phyloP scores from a whole-genome alignment of 2,113 vertebrate species.

The Lathamus discolor region DNA sequence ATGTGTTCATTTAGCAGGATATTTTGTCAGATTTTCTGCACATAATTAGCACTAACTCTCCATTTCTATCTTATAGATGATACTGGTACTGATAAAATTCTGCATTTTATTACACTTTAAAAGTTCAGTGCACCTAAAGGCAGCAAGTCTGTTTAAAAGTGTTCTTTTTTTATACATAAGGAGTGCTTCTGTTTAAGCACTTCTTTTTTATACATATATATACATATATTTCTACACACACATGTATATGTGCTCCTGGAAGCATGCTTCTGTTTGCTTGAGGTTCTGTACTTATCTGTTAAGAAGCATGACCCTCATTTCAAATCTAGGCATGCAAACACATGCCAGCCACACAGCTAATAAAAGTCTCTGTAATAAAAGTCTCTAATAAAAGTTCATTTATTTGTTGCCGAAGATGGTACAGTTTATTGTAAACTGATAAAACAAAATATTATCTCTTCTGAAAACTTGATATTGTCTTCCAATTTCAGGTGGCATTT shows the following conservation, averaged over 20 bases:
- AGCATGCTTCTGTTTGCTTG: not conserved
- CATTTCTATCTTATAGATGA: not conserved
- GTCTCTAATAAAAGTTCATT: not conserved
- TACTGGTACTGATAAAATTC: not conserved
- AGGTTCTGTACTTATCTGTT: not conserved
- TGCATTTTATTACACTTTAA: not conserved
- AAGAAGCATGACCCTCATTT: not conserved
- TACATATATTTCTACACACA: not conserved
- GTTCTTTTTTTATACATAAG: not conserved
- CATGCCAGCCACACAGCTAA: not conserved
- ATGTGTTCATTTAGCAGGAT: not conserved
- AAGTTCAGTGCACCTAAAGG: not conserved
- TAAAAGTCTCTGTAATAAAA: not conserved
- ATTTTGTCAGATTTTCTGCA: not conserved
- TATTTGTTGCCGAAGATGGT: not conserved
- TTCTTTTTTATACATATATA: not conserved
- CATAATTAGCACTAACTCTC: not conserved
- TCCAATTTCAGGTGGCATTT: slow-evolving; percentile 69
- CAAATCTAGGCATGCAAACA: not conserved
- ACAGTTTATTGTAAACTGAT: not conserved
- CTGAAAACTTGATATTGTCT: slow-evolving; percentile 56
- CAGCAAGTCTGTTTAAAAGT: not conserved
- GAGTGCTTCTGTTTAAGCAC: not conserved
- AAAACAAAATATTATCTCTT: not conserved
- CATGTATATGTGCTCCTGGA: not conserved